Conservation (phyloP, 2,797 vertebrate genomes). For the Graptemys geographica region DNA sequence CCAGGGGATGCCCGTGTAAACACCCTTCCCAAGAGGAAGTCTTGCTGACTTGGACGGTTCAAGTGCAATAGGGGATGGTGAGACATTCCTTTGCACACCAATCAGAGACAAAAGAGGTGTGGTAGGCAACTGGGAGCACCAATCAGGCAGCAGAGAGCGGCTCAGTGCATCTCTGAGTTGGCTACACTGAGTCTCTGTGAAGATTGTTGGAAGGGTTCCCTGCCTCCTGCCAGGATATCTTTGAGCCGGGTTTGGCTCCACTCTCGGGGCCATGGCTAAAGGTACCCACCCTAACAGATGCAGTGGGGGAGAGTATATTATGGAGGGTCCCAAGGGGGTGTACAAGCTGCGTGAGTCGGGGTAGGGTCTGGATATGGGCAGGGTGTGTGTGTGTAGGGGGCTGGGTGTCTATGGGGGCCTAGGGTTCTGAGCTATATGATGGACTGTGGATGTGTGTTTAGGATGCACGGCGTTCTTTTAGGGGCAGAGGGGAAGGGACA, state of each 20-base stretch:
- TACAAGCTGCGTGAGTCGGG: neutral
- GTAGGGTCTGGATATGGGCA: neutral
- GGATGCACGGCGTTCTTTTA: neutral
- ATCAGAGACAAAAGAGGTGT: rapidly evolving
- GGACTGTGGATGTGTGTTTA: neutral
- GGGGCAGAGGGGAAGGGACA: too few species aligned
- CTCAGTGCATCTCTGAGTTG: neutral
- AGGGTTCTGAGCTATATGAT: neutral
- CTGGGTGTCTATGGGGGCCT: neutral
- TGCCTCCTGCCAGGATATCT: neutral
- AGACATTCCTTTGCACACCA: rapidly evolving
- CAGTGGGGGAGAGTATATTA: too few species aligned
- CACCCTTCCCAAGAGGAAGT: neutral
- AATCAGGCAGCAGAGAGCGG: neutral
- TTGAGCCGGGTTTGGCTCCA: neutral
- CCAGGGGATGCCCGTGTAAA: conserved; percentile 38
- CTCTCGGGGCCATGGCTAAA: conserved; percentile 41
- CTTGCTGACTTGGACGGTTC: rapidly evolving
- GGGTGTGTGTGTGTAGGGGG: neutral
- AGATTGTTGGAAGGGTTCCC: neutral
- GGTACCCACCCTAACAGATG: neutral
- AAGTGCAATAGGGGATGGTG: neutral
- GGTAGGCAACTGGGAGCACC: neutral
- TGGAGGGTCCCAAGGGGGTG: neutral
- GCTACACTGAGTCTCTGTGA: neutral